Percentiles rank a stretch among this genome's conserved stretches.
Conservation (phyloP, 2,888 invertebrate genomes). For the Drosophila paramelanica region DNA sequence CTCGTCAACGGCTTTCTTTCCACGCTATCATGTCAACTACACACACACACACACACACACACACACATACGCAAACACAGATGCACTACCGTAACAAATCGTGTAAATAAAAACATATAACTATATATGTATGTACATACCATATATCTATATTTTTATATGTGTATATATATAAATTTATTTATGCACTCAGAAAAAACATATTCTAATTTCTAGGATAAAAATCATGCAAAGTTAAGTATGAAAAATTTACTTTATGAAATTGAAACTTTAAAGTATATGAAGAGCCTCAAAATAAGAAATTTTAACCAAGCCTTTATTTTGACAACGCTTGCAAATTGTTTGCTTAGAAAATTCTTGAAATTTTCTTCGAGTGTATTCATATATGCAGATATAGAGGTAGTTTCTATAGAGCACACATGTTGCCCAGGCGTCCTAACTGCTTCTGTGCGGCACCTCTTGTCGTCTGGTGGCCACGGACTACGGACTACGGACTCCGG, state of each 20-base stretch:
- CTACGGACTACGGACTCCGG: not conserved
- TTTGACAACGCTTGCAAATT: no score
- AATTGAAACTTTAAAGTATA: no score
- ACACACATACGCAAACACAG: conserved; percentile 18
- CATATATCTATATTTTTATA: conserved; percentile 47
- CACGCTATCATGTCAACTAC: conserved; percentile 69
- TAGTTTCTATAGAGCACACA: conserved; percentile 24
- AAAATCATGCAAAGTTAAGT: no score
- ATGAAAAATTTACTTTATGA: no score
- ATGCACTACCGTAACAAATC: conserved; percentile 53
- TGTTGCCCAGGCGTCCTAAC: conserved; percentile 30
- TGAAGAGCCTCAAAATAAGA: no score
- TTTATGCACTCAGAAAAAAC: conserved; percentile 6
- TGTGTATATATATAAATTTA: conserved; percentile 19
- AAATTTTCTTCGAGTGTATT: conserved; percentile 3
- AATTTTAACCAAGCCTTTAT: no score
- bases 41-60: conserved; percentile 41
- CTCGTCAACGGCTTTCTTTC: conserved; percentile 72
- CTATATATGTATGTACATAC: conserved; percentile 30
- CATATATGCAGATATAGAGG: conserved; percentile 21
- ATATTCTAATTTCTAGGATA: no score
- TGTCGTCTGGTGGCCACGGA: conserved; percentile 18
- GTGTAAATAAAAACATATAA: conserved; percentile 75
- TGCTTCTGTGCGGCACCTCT: conserved; percentile 25
- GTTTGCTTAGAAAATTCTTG: no score